These are phyloP conservation scores for Calliphora vomitoria DNA, from an alignment of 2,888 invertebrate genomes.

Conservation along the genomic window DNA sequence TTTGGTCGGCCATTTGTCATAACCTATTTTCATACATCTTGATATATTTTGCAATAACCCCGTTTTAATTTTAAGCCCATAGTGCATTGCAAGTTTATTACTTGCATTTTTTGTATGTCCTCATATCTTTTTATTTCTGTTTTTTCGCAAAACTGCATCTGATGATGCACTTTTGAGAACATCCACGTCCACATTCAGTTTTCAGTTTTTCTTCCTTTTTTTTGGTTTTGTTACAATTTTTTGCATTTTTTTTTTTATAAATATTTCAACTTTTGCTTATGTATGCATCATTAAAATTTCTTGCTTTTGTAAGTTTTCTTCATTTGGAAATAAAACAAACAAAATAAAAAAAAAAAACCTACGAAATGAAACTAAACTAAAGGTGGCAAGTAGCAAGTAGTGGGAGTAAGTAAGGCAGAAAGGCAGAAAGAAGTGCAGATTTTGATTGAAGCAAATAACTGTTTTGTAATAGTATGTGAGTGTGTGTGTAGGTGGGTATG, in stretches of 20 bases:
- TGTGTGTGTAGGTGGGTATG: not conserved
- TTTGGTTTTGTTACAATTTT: constrained; percentile 75
- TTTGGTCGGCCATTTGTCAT: too few relatives aligned
- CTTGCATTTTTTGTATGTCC: constrained; percentile 18
- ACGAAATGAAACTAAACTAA: constrained; percentile 63
- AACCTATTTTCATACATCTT: too few relatives aligned
- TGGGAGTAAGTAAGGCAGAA: not conserved
- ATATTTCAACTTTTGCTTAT: constrained; percentile 74
- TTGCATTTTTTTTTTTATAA: constrained; percentile 73
- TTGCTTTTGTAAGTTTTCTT: constrained; percentile 74
- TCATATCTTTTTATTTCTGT: constrained; percentile 48
- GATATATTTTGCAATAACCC: too few relatives aligned
- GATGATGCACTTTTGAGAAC: constrained; percentile 78
- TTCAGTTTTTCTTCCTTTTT: constrained; percentile 78
- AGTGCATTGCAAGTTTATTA: constrained; percentile 59
- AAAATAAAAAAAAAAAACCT: constrained; percentile 40
- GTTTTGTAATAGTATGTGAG: not conserved
- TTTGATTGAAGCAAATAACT: constrained; percentile 62
- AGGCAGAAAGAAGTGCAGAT: constrained; percentile 38
- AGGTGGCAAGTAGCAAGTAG: constrained; percentile 43
- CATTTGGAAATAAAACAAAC: constrained; percentile 62
- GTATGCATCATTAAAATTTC: constrained; percentile 83
- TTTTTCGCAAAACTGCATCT: constrained; percentile 62
- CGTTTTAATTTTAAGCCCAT: constrained; percentile 1
- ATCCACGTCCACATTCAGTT: constrained; percentile 76